These are phyloP conservation scores for Galbula dea DNA, from an alignment of 2,113 vertebrate species.

Conservation along the genomic window DNA sequence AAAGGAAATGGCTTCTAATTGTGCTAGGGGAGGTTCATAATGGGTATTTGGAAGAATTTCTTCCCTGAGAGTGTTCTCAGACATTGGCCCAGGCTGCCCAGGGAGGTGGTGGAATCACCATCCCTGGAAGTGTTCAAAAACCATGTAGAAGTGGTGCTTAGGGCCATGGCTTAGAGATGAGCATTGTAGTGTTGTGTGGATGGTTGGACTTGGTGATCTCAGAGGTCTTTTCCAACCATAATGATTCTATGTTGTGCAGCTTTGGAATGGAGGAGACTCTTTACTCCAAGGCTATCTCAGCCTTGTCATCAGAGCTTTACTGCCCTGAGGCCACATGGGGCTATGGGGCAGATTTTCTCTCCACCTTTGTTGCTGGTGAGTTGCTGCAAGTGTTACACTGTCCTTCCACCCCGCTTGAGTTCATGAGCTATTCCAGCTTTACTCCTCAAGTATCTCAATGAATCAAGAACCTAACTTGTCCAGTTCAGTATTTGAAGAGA, in stretches of 20 bases:
- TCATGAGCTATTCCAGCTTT: neutral
- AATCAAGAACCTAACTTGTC: neutral
- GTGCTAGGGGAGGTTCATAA: too few species aligned
- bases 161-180: too few species aligned
- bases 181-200: too few species aligned
- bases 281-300: neutral
- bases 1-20: too few species aligned
- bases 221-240: too few species aligned
- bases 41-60: too few species aligned
- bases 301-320: neutral
- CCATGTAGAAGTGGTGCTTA: too few species aligned
- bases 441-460: neutral
- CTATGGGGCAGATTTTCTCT: neutral
- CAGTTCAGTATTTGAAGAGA: neutral
- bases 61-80: too few species aligned
- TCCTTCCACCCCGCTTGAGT: neutral
- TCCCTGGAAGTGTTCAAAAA: too few species aligned
- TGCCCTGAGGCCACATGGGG: neutral
- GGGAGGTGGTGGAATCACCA: too few species aligned
- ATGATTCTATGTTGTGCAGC: fast-evolving
- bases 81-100: too few species aligned
- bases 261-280: neutral
- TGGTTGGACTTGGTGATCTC: too few species aligned
- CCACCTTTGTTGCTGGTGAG: neutral
- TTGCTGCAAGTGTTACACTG: neutral